Base-by-base conservation (phyloP, 2,113 vertebrate species). In the Pterophyllum scalare region DNA sequence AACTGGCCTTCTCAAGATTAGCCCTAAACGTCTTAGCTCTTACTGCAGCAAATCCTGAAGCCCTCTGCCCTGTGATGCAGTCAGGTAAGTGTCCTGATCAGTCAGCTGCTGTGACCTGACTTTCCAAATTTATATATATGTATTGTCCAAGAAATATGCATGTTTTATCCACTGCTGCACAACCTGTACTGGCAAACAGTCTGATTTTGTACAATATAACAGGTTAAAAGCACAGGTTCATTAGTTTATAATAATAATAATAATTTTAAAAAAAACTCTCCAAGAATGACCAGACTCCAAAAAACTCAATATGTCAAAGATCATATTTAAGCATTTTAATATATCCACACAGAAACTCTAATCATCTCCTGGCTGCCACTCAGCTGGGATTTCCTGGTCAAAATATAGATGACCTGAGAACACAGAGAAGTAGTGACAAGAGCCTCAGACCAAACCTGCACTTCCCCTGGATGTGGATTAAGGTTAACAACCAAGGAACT, bases 1-100 rank as follows among this genome's bases (percentile, higher is more conserved):
- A 96, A 95, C 95, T 93, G 95, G 95, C 93, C 95, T 96, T 93
- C 93, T 95, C 24, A 46, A 96, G 97, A 97, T 97, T 97, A 97
- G 93, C 92, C 88, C 90, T 96, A 97, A 97, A 96, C 94, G 95
- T 94, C 97, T 98, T 97, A 97, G 92, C 95, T 74, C n/a, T 90
- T 92, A 89, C 91, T 84, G 92, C 70, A 58, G 92, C 49, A 90
- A 96, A 96, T 94, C 94, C 93, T 95, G 90, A 89, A 92, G 87
- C 92, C 88, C 89, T 92, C 84, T 84, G 92, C 85, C 79, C 88
- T 92, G 74, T 90, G 89, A 88, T 89, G 86, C 43, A 87, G 79
- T 62, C 13, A 13, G 72, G 81, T 82, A 77, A 84, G 74, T 75
- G 81, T 60, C 59, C n/a, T 28, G 64, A 80, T 81, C 43, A 28